Evolutionary conservation across 2,888 invertebrate species (phyloP), one percentile per base, ranked within the genome.

Genomic region (Chloroclysta siterata): DNA sequence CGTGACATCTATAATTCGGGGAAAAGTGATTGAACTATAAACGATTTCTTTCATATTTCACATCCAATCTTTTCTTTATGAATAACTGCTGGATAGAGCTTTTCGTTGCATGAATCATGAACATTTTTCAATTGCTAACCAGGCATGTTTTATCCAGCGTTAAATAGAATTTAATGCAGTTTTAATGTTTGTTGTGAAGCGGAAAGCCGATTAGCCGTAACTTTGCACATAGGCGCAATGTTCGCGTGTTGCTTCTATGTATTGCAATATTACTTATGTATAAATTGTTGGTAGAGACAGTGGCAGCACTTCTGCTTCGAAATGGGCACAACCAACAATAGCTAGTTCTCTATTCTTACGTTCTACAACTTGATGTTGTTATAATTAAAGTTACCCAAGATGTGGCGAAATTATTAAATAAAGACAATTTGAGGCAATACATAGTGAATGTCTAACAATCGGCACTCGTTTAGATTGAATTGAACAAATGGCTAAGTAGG

Each of bases 91-190:
- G 66, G 68, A 65, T 73, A 72, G 72, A 65, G 70, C 75, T 76
- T 80, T 82, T 80, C 72, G 74, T 78, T 59, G 63, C 81, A 81
- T 81, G 82, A 76, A 79, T 70, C 82, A 85, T 81, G 80, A 80
- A 79, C 71, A 76, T 82, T 82, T 84, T 85, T 83, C 83, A 85
- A 85, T 87, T 84, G 83, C 82, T 81, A 86, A 83, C 81, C 77
- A 80, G 81, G 74, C 80, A 76, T 79, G 80, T 78, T 84, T 79
- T 82, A 82, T 83, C 73, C 74, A 78, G 75, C 78, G 83, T 82
- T 87, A 86, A 90, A 89, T 87, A 84, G 80, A 86, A 83, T 87
- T 86, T 89, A 88, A 90, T 90, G 88, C 84, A 83, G 77, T 88
- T 90, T 90, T 89, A 89, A 90, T 90, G 88, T 84, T 83, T 78